phyloP scores from a whole-genome alignment of 2,113 vertebrate species.

The Aptenodytes patagonicus region DNA sequence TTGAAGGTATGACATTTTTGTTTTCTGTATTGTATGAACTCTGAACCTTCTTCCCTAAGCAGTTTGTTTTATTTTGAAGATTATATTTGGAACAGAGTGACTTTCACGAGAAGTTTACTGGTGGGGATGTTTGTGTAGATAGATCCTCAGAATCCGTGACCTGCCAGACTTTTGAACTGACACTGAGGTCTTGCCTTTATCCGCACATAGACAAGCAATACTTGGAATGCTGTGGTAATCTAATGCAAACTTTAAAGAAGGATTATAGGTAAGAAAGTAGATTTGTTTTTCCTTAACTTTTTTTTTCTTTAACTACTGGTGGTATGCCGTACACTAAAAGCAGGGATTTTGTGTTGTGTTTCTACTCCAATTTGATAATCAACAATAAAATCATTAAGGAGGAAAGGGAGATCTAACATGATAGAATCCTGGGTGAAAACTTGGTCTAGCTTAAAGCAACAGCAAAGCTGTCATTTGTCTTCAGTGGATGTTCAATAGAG shows the following conservation, averaged over 20 bases:
- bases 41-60: not conserved
- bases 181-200: constrained; percentile 92
- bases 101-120: constrained; percentile 90
- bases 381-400: not conserved
- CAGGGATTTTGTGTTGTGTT: not conserved
- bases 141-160: constrained; percentile 95
- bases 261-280: constrained; percentile 86
- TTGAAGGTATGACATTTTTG: not conserved
- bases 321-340: not conserved
- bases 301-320: not conserved
- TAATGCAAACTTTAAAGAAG: constrained; percentile 95
- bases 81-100: constrained; percentile 94
- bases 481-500: not conserved
- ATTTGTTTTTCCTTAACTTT: not conserved
- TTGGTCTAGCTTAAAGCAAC: not conserved
- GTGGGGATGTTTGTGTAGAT: constrained; percentile 87
- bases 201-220: constrained; percentile 95
- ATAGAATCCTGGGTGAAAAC: not conserved
- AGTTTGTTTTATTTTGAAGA: constrained; percentile 69
- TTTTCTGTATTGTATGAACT: not conserved
- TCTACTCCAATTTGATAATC: not conserved
- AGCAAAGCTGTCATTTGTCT: not conserved
- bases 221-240: constrained; percentile 92
- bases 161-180: constrained; percentile 95
- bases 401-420: not conserved